Percentiles rank a stretch among this genome's conserved stretches.
Evolutionary conservation across 2,888 invertebrate genomes (phyloP).

Genomic region (Acanthoscelides obtectus): DNA sequence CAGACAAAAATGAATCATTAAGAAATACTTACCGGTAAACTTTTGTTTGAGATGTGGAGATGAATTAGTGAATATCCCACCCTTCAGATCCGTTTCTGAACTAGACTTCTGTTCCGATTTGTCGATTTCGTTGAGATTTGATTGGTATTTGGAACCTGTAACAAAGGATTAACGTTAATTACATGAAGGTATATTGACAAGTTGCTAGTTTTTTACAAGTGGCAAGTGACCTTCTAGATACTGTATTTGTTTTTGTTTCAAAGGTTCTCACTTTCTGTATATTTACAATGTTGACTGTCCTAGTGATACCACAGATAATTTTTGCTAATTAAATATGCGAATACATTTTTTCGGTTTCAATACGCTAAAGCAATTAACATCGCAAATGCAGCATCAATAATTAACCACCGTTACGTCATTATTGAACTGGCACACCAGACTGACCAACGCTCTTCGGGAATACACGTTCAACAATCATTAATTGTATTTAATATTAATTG

Average conservation of each 20-base stretch:
- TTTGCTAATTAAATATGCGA: not conserved
- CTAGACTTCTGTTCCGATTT: constrained; percentile 73
- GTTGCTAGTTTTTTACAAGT: no score
- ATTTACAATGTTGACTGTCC: no score
- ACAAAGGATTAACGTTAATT: no score
- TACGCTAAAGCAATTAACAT: not conserved
- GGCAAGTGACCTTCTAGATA: no score
- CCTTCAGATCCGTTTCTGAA: constrained; percentile 46
- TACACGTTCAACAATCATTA: no score
- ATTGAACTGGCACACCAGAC: not conserved
- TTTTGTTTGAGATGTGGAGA: constrained; percentile 8
- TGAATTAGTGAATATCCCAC: constrained; percentile 44
- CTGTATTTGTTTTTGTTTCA: no score
- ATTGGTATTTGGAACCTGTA: constrained; percentile 71
- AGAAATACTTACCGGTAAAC: constrained; percentile 17
- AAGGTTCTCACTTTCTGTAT: no score
- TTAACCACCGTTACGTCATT: not conserved
- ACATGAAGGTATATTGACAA: no score
- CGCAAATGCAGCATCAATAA: not conserved
- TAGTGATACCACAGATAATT: no score
- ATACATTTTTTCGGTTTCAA: not conserved
- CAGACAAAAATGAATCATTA: no score
- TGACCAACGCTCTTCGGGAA: no score
- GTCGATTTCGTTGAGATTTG: constrained; percentile 71
- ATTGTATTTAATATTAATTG: no score